Evolutionary conservation across 1,140 invertebrate species (phyloP).

Genomic region (Drosophila kanapiae): DNA sequence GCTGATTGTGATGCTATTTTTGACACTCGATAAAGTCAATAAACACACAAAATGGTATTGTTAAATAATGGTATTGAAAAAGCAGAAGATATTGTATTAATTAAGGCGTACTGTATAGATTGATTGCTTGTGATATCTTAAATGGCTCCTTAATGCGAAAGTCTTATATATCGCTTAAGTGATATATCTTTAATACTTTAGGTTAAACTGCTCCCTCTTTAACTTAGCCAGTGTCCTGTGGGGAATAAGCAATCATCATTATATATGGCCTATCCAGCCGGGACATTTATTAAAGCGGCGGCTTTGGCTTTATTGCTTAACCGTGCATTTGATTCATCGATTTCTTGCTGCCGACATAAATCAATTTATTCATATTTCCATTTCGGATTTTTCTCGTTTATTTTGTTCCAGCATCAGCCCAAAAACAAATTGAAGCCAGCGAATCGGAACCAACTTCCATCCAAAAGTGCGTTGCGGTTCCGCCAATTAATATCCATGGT

Average conservation of each 20-base stretch:
- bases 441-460: constrained; percentile 33
- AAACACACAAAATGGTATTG: constrained; percentile 41
- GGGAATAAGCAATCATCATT: constrained; percentile 22
- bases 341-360: constrained; percentile 37
- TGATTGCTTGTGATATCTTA: neutral
- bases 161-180: neutral
- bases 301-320: constrained; percentile 43
- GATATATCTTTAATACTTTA: neutral
- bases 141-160: constrained; percentile 6
- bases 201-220: neutral
- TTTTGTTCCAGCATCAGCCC: constrained; percentile 35
- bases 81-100: neutral
- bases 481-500: constrained; percentile 49
- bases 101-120: neutral
- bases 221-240: constrained; percentile 9
- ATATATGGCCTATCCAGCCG: neutral
- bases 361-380: constrained; percentile 52
- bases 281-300: constrained; percentile 37
- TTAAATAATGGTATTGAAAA: neutral
- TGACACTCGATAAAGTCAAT: constrained; percentile 74
- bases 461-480: constrained; percentile 30
- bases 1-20: constrained; percentile 69
- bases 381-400: constrained; percentile 7
- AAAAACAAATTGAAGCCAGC: constrained; percentile 30
- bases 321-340: constrained; percentile 44